Conservation (phyloP, 2,113 vertebrate species). For the Anhinga anhinga region DNA sequence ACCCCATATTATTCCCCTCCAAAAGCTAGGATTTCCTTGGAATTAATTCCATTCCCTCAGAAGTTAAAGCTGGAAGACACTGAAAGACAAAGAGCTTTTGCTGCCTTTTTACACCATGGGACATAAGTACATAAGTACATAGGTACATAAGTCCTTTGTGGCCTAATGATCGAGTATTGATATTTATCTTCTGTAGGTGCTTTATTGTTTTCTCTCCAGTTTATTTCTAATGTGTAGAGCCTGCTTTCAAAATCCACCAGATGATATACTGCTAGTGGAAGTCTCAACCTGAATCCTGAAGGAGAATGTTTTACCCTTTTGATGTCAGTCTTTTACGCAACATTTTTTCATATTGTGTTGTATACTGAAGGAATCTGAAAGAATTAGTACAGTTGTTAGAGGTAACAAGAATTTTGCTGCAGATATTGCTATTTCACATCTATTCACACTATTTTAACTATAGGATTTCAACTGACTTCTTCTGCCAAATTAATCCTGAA, state of each 20-base stretch:
- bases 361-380: not conserved
- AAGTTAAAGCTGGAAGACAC: not conserved
- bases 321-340: not conserved
- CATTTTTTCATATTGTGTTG: not conserved
- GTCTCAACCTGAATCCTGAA: not conserved
- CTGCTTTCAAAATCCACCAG: not conserved
- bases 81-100: not conserved
- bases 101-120: not conserved
- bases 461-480: not conserved
- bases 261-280: not conserved
- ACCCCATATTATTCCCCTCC: not conserved
- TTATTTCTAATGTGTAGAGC: not conserved
- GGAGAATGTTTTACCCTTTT: not conserved
- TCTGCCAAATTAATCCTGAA: not conserved
- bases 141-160: not conserved
- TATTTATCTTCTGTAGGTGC: not conserved
- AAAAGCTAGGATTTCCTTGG: not conserved
- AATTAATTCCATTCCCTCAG: not conserved
- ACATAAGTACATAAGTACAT: not conserved
- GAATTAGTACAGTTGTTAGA: not conserved
- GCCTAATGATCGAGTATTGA: not conserved
- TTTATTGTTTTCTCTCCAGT: not conserved
- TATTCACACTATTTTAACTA: not conserved
- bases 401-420: not conserved
- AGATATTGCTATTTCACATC: not conserved